Evolutionary conservation across 2,113 vertebrate genomes (phyloP).

Genomic region (Ochotona princeps): DNA sequence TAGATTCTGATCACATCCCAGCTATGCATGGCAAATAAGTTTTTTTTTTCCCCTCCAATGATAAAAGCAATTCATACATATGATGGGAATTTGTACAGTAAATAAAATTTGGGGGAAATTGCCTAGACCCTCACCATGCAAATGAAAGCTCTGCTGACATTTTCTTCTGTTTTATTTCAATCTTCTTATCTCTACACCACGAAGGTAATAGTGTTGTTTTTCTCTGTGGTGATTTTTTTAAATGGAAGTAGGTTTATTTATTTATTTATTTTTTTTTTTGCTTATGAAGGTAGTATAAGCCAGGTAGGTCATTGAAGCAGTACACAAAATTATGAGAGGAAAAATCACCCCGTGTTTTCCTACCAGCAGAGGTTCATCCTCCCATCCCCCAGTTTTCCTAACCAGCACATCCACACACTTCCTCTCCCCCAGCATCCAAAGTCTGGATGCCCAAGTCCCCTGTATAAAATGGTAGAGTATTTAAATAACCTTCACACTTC

Average conservation of each 20-base stretch:
- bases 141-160: background rate
- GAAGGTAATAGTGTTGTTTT: background rate
- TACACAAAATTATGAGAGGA: background rate
- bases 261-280: constrained; percentile 24
- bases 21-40: background rate
- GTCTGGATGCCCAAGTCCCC: too few species aligned
- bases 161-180: background rate
- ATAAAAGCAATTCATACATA: background rate
- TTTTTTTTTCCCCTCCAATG: constrained; percentile 31
- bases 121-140: background rate
- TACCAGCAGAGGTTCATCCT: background rate
- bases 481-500: background rate
- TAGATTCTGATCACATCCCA: constrained; percentile 20
- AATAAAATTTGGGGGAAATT: background rate
- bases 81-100: background rate
- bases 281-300: background rate
- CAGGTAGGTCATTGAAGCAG: background rate
- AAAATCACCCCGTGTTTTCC: background rate
- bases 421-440: background rate
- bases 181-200: background rate
- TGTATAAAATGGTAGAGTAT: too few species aligned
- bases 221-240: background rate
- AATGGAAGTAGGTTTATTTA: background rate
- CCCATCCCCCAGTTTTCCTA: background rate
- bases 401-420: fast-evolving